Conservation (phyloP, 2,113 vertebrate genomes). For the Gnathonemus longibarbis region DNA sequence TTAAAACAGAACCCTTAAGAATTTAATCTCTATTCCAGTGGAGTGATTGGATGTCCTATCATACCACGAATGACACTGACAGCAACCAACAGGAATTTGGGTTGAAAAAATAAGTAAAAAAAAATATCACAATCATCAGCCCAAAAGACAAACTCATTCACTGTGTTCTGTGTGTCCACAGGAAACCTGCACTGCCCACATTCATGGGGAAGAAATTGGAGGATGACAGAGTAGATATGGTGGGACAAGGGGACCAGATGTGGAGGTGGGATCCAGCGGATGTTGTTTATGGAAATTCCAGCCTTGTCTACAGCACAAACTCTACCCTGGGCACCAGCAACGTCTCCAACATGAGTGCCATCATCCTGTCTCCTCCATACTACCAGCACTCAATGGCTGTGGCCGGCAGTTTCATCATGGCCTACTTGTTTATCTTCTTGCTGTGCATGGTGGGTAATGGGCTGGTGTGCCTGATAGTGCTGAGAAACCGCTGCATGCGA, state of each 20-base stretch:
- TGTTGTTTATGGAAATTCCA: not conserved
- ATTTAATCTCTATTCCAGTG: not conserved
- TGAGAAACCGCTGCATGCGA: constrained; percentile 45
- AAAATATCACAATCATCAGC: not conserved
- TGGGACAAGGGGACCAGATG: not conserved
- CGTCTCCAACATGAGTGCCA: not conserved
- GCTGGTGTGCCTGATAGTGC: constrained; percentile 48
- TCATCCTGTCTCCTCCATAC: constrained; percentile 32
- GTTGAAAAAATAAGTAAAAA: not conserved
- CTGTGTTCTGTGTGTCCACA: not conserved
- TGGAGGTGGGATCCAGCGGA: not conserved
- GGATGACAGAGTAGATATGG: not conserved
- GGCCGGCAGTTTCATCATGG: constrained; percentile 39
- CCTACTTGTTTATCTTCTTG: constrained; percentile 51
- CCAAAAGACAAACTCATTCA: not conserved
- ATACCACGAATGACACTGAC: not conserved
- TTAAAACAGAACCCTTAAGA: not conserved
- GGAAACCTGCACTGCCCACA: not conserved
- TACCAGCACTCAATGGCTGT: constrained; percentile 43
- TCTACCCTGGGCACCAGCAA: constrained; percentile 20
- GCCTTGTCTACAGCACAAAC: constrained; percentile 12
- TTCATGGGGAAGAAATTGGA: not conserved
- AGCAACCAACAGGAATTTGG: not conserved
- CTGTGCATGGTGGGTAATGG: constrained; percentile 50
- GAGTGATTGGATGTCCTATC: not conserved